Percentiles rank a stretch among this genome's conserved stretches.
Evolutionary conservation across 2,113 vertebrate species (phyloP).

Genomic region (Dicentrarchus labrax): DNA sequence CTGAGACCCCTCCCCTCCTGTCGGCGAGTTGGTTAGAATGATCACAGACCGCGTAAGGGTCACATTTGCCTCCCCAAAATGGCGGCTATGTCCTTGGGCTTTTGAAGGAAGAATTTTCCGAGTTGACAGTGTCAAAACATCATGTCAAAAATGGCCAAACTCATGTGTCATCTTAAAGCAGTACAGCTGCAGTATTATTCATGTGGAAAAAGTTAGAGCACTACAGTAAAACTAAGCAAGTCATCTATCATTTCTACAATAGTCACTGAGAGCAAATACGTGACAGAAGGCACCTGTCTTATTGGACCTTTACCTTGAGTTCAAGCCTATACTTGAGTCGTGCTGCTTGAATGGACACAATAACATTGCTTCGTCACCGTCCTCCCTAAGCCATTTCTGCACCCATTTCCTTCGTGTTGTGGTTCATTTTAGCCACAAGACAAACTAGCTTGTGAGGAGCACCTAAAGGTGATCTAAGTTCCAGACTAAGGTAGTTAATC

Average conservation of each 20-base stretch:
- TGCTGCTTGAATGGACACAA: conserved; percentile 66
- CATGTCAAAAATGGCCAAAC: conserved; percentile 68
- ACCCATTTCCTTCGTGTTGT: conserved; percentile 56
- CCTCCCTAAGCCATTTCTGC: conserved; percentile 68
- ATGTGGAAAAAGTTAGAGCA: conserved; percentile 64
- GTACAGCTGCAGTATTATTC: conserved; percentile 59
- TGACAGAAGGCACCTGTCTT: conserved; percentile 56
- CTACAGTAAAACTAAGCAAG: conserved; percentile 35
- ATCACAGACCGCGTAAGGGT: conserved; percentile 65
- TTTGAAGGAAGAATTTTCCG: conserved; percentile 68
- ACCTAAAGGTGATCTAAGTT: conserved; percentile 76
- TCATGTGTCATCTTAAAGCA: conserved; percentile 77
- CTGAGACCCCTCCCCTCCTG: conserved; percentile 66
- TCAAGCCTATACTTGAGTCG: conserved; percentile 47
- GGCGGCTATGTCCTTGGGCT: conserved; percentile 70
- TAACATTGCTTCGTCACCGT: conserved; percentile 61
- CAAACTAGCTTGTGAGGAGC: conserved; percentile 52
- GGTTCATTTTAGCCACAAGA: conserved; percentile 68
- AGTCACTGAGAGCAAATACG: conserved; percentile 60
- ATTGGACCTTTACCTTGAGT: conserved; percentile 43
- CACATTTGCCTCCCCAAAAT: conserved; percentile 75
- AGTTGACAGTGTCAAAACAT: conserved; percentile 79
- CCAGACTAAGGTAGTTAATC: conserved; percentile 76
- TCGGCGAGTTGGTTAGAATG: conserved; percentile 75
- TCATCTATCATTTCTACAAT: conserved; percentile 47